These are phyloP conservation scores for Anoura caudifer DNA, from an alignment of 2,113 vertebrate genomes.

Conservation along the genomic window DNA sequence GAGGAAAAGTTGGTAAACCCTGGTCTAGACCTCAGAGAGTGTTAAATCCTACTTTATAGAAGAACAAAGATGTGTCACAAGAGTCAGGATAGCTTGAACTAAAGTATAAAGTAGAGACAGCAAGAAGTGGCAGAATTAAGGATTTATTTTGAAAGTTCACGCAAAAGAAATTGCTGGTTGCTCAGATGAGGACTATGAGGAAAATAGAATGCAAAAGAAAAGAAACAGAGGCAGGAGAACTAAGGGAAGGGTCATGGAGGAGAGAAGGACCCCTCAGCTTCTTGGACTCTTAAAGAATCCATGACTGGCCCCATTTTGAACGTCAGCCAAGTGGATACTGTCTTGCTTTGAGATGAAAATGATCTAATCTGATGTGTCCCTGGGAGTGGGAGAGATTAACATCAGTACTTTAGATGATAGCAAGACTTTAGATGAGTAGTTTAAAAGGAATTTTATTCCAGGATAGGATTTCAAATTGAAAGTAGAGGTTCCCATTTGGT, in stretches of 20 bases:
- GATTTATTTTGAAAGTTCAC: neutral
- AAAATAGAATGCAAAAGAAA: neutral
- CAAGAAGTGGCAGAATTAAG: neutral
- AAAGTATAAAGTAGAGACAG: neutral
- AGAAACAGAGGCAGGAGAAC: neutral
- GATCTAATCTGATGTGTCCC: neutral
- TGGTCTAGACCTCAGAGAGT: neutral
- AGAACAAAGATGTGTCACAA: neutral
- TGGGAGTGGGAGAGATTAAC: neutral
- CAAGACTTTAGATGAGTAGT: neutral
- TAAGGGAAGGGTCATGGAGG: neutral
- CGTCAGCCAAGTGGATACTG: neutral
- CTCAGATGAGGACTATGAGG: neutral
- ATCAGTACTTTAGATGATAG: neutral
- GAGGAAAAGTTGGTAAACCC: neutral
- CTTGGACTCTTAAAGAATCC: neutral
- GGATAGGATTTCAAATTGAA: neutral
- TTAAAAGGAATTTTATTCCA: neutral
- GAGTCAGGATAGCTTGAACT: neutral
- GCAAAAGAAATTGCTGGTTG: neutral
- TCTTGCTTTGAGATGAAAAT: neutral
- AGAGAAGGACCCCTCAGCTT: neutral
- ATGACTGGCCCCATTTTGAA: neutral
- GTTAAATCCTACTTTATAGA: neutral
- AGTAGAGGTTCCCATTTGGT: neutral